Base-by-base conservation (phyloP, 2,113 vertebrate genomes). In the Eupsittula cactorum region DNA sequence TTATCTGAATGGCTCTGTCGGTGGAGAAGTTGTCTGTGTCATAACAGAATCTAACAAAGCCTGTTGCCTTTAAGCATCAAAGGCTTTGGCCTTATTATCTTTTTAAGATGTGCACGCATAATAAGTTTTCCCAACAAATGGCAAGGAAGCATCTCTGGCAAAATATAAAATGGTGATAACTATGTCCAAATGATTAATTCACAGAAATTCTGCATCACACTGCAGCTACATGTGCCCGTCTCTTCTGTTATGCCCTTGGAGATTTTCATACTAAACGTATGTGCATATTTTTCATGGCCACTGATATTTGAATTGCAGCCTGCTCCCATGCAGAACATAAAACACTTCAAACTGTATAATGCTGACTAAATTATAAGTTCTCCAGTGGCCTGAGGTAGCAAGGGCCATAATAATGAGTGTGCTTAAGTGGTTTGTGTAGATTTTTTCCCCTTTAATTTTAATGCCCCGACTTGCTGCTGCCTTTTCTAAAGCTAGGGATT, bases 261-360 rank as follows among this genome's bases (percentile, higher is more conserved):
- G 99, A 98, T 98, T 99, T 98, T 98, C 98, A 98, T 98, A 96
- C 98, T 99, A 99, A 99, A 99, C 98, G 97, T 99, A 99, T 99
- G 99, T 99, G 99, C 99, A 99, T 99, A 99, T 99, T 99, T 99
- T 99, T 99, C 98, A 99, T 98, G 98, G 98, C 98, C 98, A 98
- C 98, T 99, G 98, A 98, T 99, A 99, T 98, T 99, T 98, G 98
- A 99, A 99, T 99, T 99, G 98, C 98, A 97, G 97, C 97, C 97
- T 96, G 97, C 98, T 98, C 97, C 98, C 98, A 98, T 98, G 98
- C 98, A 98, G 98, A 98, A 99, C 98, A 99, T 99, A 98, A 99
- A 99, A 99, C 99, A 98, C 98, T 99, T 98, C 98, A 98, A 98
- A 98, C 98, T 98, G 99, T 99, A 99, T 99, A 99, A 99, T 99